phyloP scores from a whole-genome alignment of 2,113 vertebrate species.

The Sphyrna mokarran region DNA sequence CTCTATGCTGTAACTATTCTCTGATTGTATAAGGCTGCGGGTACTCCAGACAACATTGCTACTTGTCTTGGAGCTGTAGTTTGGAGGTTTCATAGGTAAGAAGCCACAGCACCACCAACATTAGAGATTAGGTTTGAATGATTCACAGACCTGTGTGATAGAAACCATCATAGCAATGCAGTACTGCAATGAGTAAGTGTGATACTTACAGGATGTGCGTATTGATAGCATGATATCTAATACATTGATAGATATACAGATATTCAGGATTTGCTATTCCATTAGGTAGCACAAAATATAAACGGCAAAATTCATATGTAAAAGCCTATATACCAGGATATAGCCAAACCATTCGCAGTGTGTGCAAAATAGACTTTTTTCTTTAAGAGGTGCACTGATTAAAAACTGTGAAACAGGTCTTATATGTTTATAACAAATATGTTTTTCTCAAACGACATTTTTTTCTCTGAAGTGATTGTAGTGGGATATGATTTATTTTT shows the following conservation, averaged over 20 bases:
- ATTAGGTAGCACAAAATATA: too few relatives aligned
- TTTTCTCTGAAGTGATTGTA: background rate
- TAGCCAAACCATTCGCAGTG: background rate
- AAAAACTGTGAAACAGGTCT: background rate
- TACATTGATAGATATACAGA: background rate
- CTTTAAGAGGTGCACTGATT: background rate
- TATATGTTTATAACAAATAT: background rate
- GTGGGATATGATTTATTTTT: background rate
- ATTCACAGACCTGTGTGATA: background rate
- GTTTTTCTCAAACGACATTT: background rate
- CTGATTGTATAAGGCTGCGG: background rate
- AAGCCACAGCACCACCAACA: background rate
- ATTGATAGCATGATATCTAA: background rate
- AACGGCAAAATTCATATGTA: background rate
- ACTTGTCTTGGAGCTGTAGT: conserved; percentile 1
- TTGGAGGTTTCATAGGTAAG: background rate
- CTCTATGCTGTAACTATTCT: too few relatives aligned
- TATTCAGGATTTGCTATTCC: background rate
- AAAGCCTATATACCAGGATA: background rate
- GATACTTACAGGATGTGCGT: background rate
- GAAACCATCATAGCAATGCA: background rate
- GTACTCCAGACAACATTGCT: background rate
- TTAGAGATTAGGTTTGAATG: background rate
- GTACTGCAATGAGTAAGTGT: background rate
- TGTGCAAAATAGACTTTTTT: background rate